Conservation (phyloP, 2,888 invertebrate species). For the Desoria tigrina region DNA sequence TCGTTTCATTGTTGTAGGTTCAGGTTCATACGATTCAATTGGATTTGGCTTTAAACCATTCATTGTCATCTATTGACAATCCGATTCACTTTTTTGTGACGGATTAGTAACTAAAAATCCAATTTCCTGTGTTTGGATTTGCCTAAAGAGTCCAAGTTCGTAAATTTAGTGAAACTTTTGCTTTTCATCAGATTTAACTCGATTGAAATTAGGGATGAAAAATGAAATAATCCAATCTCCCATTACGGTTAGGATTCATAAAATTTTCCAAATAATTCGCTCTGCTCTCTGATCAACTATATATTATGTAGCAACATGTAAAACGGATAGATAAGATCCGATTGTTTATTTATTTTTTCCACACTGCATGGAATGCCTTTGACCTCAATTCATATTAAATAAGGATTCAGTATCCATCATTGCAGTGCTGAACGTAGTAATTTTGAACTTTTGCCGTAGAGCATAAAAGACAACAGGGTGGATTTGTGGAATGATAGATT, state of each 20-base stretch:
- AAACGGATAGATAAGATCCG: no score
- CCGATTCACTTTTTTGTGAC: neutral
- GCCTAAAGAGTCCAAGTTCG: no score
- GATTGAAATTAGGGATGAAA: no score
- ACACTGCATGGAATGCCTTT: slow-evolving; percentile 5
- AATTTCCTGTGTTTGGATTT: neutral
- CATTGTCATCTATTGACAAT: slow-evolving; percentile 10
- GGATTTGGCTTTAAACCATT: neutral
- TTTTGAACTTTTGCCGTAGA: no score
- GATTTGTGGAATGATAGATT: neutral
- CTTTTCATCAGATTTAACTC: no score
- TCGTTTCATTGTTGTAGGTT: neutral
- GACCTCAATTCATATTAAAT: slow-evolving; percentile 16
- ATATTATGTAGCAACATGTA: no score
- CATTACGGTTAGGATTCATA: no score
- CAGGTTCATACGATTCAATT: neutral
- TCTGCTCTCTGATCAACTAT: no score
- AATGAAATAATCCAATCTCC: no score
- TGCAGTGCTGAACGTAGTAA: neutral
- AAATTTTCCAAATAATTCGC: no score
- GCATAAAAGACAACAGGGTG: no score
- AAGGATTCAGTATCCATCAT: slow-evolving; percentile 1
- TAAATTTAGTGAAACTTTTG: no score
- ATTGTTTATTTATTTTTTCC: slow-evolving; percentile 3
- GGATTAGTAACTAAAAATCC: neutral